Evolutionary conservation across 2,888 invertebrate genomes (phyloP).

Genomic region (Stegophylla sp.): DNA sequence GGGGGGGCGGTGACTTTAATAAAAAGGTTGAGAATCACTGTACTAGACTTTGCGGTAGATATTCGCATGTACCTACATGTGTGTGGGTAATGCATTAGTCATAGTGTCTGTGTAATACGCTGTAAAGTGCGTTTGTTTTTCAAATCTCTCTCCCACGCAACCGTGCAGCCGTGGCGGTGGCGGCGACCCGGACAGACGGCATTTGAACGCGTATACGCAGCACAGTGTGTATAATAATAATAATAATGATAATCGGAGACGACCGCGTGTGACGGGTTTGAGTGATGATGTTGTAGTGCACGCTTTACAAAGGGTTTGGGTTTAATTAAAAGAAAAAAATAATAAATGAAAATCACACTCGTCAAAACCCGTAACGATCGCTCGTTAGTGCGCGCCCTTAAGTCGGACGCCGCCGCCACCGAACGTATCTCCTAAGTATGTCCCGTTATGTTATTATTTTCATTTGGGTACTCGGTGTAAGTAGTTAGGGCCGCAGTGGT

Average conservation of each 20-base stretch:
- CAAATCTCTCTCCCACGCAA: background rate
- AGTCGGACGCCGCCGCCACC: background rate
- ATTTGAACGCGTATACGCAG: background rate
- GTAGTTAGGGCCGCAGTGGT: too few species aligned
- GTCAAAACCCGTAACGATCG: slow-evolving; percentile 51
- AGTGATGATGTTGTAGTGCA: slow-evolving; percentile 16
- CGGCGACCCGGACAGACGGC: background rate
- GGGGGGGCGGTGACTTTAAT: too few species aligned
- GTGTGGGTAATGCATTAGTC: too few species aligned
- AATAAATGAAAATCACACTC: slow-evolving; percentile 48
- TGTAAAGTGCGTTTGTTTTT: background rate
- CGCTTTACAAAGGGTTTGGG: slow-evolving; percentile 47
- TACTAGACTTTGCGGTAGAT: too few species aligned
- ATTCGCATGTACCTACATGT: too few species aligned
- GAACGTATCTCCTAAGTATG: background rate
- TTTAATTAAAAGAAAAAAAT: slow-evolving; percentile 45
- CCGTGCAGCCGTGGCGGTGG: background rate
- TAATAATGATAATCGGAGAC: background rate
- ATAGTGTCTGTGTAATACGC: background rate
- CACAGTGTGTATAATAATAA: background rate
- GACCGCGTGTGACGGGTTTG: slow-evolving; percentile 10
- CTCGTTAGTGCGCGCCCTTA: slow-evolving; percentile 39
- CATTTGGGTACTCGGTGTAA: too few species aligned
- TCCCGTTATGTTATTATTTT: background rate
- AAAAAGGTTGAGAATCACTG: too few species aligned